Evolutionary conservation across 2,797 vertebrate genomes (phyloP).

Genomic region (Leuciscus waleckii): DNA sequence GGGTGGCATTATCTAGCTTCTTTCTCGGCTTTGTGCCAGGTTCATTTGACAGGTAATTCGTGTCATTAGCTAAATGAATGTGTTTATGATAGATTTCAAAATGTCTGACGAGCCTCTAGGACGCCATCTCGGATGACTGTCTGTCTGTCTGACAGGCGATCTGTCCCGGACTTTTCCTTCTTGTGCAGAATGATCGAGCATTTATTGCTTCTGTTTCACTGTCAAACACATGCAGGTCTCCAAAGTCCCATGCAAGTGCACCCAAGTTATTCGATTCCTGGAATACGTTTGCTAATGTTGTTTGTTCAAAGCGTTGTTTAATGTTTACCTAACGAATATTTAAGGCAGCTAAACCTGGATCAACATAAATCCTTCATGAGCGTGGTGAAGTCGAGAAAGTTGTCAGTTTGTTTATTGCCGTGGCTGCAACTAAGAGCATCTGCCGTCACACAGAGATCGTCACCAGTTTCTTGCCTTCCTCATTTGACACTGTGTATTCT

Average conservation of each 20-base stretch:
- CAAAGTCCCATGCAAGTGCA: not conserved
- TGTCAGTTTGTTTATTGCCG: conserved; percentile 24
- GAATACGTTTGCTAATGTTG: conserved; percentile 29
- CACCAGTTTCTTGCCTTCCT: conserved; percentile 1
- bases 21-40: conserved; percentile 70
- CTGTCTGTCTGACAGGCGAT: conserved; percentile 17
- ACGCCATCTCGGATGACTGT: conserved; percentile 35
- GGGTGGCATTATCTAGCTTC: conserved; percentile 26
- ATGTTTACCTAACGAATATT: conserved; percentile 30
- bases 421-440: not conserved
- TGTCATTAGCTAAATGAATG: conserved; percentile 72
- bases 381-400: conserved; percentile 5
- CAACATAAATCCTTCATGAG: conserved; percentile 24
- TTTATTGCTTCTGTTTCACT: conserved; percentile 26
- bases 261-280: conserved; percentile 22
- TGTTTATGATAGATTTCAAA: conserved; percentile 68
- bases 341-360: conserved; percentile 17
- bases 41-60: conserved; percentile 64
- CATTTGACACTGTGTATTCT: not conserved
- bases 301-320: conserved; percentile 32
- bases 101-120: conserved; percentile 38
- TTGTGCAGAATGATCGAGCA: conserved; percentile 6
- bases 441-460: not conserved
- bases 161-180: conserved; percentile 4
- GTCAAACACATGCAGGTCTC: conserved; percentile 29